phyloP scores from a whole-genome alignment of 1,140 invertebrate genomes.

The Hylaeus anthracinus region DNA sequence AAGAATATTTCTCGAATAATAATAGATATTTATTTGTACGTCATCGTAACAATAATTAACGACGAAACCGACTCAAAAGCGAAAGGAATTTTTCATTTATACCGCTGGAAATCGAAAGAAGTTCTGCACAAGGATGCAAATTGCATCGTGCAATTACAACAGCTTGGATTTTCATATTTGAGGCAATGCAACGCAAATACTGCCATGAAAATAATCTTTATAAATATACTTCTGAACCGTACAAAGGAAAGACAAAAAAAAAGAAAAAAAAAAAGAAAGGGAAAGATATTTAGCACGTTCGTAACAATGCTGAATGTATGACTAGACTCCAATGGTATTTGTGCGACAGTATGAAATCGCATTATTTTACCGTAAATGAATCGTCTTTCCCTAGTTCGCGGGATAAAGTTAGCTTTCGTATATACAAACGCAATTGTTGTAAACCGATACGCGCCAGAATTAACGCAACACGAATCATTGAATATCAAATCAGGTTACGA shows the following conservation, averaged over 20 bases:
- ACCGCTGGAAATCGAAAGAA: slow-evolving; percentile 2
- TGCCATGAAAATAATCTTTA: slow-evolving; percentile 65
- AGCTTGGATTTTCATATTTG: slow-evolving; percentile 53
- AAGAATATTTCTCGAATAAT: background rate
- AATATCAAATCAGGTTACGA: background rate
- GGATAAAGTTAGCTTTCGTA: slow-evolving; percentile 15
- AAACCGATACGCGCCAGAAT: background rate
- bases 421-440: background rate
- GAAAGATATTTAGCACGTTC: slow-evolving; percentile 10
- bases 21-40: background rate
- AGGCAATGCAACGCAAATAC: slow-evolving; percentile 60
- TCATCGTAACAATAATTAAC: background rate
- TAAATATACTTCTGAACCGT: slow-evolving; percentile 55
- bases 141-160: slow-evolving; percentile 1
- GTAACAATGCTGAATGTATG: slow-evolving; percentile 16
- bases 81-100: background rate
- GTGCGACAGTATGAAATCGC: background rate
- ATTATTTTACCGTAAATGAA: background rate
- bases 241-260: slow-evolving; percentile 20
- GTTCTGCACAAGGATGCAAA: background rate
- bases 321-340: background rate
- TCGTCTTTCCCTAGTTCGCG: slow-evolving; percentile 23
- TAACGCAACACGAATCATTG: background rate
- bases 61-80: background rate
- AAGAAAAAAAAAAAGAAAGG: background rate